Conservation (phyloP, 2,113 vertebrate species). For the Triplophysa siluroides region DNA sequence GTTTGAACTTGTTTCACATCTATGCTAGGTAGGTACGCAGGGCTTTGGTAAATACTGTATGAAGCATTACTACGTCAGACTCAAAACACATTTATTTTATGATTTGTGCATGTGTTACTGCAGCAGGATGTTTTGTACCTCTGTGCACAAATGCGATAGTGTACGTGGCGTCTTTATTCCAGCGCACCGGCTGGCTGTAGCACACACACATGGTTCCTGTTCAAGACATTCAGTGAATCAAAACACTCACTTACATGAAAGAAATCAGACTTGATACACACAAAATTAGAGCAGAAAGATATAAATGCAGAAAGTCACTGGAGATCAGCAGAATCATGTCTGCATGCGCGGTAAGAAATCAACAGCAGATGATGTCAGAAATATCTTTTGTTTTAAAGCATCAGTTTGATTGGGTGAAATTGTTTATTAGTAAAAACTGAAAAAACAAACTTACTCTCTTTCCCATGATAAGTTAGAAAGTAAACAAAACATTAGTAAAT, state of each 20-base stretch:
- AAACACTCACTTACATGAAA: not conserved
- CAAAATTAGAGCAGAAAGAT: not conserved
- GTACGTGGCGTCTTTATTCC: constrained; percentile 77
- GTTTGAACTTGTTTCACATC: not conserved
- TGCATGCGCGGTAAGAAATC: not conserved
- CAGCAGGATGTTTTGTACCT: constrained; percentile 68
- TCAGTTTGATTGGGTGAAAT: not conserved
- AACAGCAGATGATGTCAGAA: not conserved
- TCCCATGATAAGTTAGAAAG: constrained; percentile 31
- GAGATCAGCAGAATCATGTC: constrained; percentile 2
- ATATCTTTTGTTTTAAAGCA: not conserved
- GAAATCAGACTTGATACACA: not conserved
- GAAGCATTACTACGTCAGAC: not conserved
- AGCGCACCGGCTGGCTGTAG: constrained; percentile 72
- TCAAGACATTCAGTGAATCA: not conserved
- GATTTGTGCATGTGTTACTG: not conserved
- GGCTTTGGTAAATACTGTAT: not conserved
- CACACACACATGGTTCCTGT: constrained; percentile 89
- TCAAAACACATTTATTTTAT: not conserved
- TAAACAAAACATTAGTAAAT: constrained; percentile 26
- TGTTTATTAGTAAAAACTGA: not conserved
- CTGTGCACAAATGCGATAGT: constrained; percentile 85
- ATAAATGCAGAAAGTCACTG: not conserved
- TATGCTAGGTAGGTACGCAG: not conserved
- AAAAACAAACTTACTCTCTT: constrained; percentile 50